Conservation (phyloP, 2,888 invertebrate genomes). For the Lamellibrachia satsuma region DNA sequence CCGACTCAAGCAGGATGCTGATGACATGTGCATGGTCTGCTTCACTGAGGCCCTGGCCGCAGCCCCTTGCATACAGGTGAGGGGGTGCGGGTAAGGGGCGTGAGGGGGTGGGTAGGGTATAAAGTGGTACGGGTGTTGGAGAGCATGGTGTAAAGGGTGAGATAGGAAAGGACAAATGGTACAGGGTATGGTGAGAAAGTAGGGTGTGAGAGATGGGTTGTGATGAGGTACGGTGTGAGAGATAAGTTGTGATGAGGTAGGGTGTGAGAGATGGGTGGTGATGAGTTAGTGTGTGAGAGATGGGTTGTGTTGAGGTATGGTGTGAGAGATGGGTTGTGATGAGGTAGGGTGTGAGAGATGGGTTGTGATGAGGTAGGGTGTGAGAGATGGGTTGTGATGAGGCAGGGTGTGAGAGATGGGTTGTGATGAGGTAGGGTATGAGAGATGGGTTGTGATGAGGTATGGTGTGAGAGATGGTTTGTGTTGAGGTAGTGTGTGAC, state of each 20-base stretch:
- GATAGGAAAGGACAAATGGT: neutral
- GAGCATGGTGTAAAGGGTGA: neutral
- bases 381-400: neutral
- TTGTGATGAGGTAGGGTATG: neutral
- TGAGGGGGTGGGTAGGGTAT: neutral
- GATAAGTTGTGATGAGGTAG: neutral
- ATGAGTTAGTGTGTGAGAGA: neutral
- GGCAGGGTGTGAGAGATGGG: neutral
- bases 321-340: neutral
- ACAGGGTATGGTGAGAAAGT: neutral
- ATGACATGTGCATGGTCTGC: constrained; percentile 99
- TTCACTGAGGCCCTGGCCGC: constrained; percentile 96
- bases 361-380: neutral
- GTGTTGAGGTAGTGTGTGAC: neutral
- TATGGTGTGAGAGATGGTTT: neutral
- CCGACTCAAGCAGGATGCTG: constrained; percentile 88
- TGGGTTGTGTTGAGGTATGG: neutral
- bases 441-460: neutral
- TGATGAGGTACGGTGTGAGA: neutral
- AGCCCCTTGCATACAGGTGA: constrained; percentile 86
- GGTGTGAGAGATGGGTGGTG: neutral
- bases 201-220: neutral
- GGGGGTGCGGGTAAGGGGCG: neutral
- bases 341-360: neutral
- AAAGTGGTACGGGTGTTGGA: neutral